Base-by-base conservation (phyloP, 2,113 vertebrate genomes). In the Lepus americanus region DNA sequence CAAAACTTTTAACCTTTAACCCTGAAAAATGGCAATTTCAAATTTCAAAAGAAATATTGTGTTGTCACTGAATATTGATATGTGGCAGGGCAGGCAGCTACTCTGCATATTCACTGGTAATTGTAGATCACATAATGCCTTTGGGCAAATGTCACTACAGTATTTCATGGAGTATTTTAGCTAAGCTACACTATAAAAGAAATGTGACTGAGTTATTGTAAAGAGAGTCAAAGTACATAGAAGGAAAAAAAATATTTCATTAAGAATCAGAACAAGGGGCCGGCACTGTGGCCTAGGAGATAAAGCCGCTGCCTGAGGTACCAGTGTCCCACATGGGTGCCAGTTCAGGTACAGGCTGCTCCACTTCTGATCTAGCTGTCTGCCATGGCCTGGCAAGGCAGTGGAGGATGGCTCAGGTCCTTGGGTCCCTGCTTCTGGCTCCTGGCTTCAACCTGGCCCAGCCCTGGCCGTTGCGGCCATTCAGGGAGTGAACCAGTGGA, bases 41-140 rank as follows among this genome's bases (percentile, higher is more conserved):
- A 29, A 63, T 29, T 55, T 80, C 23, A 67, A 77, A 90, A 93
- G 44, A 92, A 89, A 81, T 63, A 27, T 13, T 87, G 64, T 87
- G 33, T 51, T 92, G 73, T 87, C 77, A 61, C 33, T 19, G 64
- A 78, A 39, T 36, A 61, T 11, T 61, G 59, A 61, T 22, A 4
- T 1, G 16, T 12, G 70, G 22, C 6, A 44, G 44, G 44, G 44
- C 82, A 70, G 27, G 16, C n/a, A 86, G n/a, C 11, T 61, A 51
- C 3, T 16, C 17, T 61, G 74, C 51, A 86, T 74, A 82, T 69
- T 61, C 84, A 39, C 59, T 87, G 16, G 19, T 29, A 55, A 44
- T 33, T 87, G 49, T 66, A 81, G 66, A 44, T 72, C 51, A 39
- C 27, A 9, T 51, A 69, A 64, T n/a, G 31, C 1, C 44, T 44